These are phyloP conservation scores for Cryptotermes secundus DNA, from an alignment of 1,140 invertebrate species.

Conservation along the genomic window DNA sequence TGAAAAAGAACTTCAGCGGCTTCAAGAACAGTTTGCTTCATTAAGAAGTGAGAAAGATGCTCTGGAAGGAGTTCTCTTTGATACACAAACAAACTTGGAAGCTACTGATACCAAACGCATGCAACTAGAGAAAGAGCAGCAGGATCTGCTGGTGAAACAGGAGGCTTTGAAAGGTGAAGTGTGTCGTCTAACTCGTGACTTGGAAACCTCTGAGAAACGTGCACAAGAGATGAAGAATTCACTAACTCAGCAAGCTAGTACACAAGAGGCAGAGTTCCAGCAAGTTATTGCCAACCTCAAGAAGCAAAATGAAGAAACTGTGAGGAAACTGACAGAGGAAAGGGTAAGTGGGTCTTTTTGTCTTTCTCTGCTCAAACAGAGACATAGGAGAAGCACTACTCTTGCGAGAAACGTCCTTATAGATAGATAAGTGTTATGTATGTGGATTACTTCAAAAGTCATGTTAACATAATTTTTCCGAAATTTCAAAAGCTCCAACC, in stretches of 20 bases:
- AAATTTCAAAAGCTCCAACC: too few relatives aligned
- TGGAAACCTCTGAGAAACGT: slow-evolving; percentile 72
- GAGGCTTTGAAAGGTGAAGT: slow-evolving; percentile 70
- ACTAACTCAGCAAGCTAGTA: slow-evolving; percentile 66
- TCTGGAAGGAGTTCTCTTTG: slow-evolving; percentile 76
- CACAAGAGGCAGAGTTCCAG: slow-evolving; percentile 75
- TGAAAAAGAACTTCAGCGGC: slow-evolving; percentile 75
- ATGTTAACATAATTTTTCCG: too few relatives aligned
- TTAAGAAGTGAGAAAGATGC: slow-evolving; percentile 77
- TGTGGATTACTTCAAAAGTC: too few relatives aligned
- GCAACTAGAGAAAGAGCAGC: slow-evolving; percentile 73
- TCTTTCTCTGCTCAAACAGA: neutral
- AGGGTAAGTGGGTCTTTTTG: slow-evolving; percentile 51
- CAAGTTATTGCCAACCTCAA: slow-evolving; percentile 70
- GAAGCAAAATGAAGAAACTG: slow-evolving; percentile 68
- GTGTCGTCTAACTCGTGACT: slow-evolving; percentile 66
- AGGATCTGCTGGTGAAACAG: slow-evolving; percentile 72
- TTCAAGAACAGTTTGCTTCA: slow-evolving; percentile 72
- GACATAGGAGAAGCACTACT: too few relatives aligned
- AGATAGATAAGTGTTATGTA: too few relatives aligned
- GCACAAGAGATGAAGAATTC: slow-evolving; percentile 70
- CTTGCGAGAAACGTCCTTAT: too few relatives aligned
- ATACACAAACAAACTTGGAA: slow-evolving; percentile 76
- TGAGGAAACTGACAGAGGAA: slow-evolving; percentile 75
- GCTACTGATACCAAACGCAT: slow-evolving; percentile 65